Evolutionary conservation across 2,888 invertebrate species (phyloP), one percentile per base, ranked within the genome.

Genomic region (Pharmacophagus antenor): DNA sequence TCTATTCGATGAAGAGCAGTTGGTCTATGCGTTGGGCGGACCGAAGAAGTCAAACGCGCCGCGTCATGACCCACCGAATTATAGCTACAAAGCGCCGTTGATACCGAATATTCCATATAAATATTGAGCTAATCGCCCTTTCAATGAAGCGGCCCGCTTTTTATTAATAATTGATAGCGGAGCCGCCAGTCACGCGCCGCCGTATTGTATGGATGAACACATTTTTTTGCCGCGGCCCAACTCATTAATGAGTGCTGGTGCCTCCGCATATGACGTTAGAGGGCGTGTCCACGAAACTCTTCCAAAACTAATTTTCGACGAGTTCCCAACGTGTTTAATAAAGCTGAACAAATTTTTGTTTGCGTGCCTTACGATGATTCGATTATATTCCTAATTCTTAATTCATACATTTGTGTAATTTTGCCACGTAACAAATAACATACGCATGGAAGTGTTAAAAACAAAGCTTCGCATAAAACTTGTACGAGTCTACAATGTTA

Each of bases 81-180:
- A 90, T 80, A 78, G 77, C 77, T 86, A 90, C 90, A 90, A 90
- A 88, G 89, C 82, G 85, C 82, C 89, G 89, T 89, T 89, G 87
- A 89, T 88, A 88, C 88, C 87, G 89, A 88, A 89, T 90, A 89
- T 90, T 88, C 90, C 90, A 89, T 89, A 89, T 90, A 89, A 90
- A 90, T 90, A 90, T 90, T 90, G 89, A 89, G 89, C 90, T 90
- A 90, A 90, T 89, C 90, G 90, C 89, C 88, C 88, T 90, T 90
- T 90, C 89, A 90, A 88, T 88, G 87, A 85, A 85, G 87, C 89
- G 88, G 89, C 85, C 85, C 84, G 88, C 86, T 90, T 89, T 90
- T 89, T 90, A 89, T 89, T 89, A 89, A 89, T 89, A 89, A 90
- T 89, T 88, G 89, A 89, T 90, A 82, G 84, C 77, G 71, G 84